Conservation (phyloP, 2,888 invertebrate species). For the Phania funesta region DNA sequence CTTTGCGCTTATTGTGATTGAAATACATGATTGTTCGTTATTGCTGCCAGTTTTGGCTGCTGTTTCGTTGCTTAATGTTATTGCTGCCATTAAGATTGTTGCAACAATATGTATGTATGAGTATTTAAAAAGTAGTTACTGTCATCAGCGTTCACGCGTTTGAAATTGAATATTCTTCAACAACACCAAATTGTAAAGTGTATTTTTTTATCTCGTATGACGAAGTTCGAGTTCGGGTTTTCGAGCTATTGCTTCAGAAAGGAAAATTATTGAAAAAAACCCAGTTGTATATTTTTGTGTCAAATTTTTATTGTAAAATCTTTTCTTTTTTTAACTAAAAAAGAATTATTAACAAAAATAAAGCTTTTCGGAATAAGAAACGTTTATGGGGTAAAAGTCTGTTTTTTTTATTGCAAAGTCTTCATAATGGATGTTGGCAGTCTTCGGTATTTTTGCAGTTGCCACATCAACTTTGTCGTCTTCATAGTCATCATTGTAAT, state of each 20-base stretch:
- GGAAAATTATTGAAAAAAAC: too few species aligned
- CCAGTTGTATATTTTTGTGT: too few species aligned
- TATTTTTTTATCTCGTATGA: background rate
- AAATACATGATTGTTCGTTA: constrained; percentile 62
- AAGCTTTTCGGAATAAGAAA: constrained; percentile 22
- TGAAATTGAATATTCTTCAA: too few species aligned
- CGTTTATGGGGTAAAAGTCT: background rate
- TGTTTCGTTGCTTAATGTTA: constrained; percentile 3
- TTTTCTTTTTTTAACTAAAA: too few species aligned
- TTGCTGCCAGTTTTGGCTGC: constrained; percentile 20
- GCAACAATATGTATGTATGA: background rate
- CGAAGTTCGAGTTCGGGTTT: too few species aligned
- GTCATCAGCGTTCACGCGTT: constrained; percentile 9
- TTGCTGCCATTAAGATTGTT: constrained; percentile 6
- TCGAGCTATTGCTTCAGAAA: too few species aligned
- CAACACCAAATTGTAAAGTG: too few species aligned
- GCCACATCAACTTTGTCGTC: constrained; percentile 34
- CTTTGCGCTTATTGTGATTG: constrained; percentile 66
- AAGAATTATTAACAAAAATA: too few species aligned
- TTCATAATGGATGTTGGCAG: background rate
- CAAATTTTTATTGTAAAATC: too few species aligned
- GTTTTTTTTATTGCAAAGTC: background rate
- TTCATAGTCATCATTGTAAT: constrained; percentile 8
- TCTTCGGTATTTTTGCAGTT: constrained; percentile 8
- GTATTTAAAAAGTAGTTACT: constrained; percentile 40